phyloP scores from a whole-genome alignment of 1,140 invertebrate genomes.

The honey bee (Apis mellifera) region Amel_HAv3.1 CM009939.2:4180001-4180500 shows the following conservation, averaged over 20 bases:
- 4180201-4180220: slow-evolving; percentile 29
- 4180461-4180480: too few species aligned
- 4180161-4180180: slow-evolving; percentile 51
- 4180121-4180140: slow-evolving; percentile 45
- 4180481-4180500: too few species aligned
- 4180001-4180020: slow-evolving; percentile 41
- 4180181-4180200: slow-evolving; percentile 8
- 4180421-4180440: background rate
- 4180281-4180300: slow-evolving; percentile 72
- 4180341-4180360: background rate
- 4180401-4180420: background rate
- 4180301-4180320: slow-evolving; percentile 39
- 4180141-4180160: slow-evolving; percentile 17
- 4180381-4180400: background rate
- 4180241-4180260: slow-evolving; percentile 11
- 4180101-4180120: slow-evolving; percentile 58
- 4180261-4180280: slow-evolving; percentile 74
- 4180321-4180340: slow-evolving; percentile 60
- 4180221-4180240: slow-evolving; percentile 22
- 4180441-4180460: background rate
- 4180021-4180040: slow-evolving; percentile 71
- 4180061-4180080: slow-evolving; percentile 50
- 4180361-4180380: background rate
- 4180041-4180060: slow-evolving; percentile 73
- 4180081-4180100: slow-evolving; percentile 28